Base-by-base conservation (phyloP, 2,888 invertebrate genomes). In the Ariolimax columbianus region DNA sequence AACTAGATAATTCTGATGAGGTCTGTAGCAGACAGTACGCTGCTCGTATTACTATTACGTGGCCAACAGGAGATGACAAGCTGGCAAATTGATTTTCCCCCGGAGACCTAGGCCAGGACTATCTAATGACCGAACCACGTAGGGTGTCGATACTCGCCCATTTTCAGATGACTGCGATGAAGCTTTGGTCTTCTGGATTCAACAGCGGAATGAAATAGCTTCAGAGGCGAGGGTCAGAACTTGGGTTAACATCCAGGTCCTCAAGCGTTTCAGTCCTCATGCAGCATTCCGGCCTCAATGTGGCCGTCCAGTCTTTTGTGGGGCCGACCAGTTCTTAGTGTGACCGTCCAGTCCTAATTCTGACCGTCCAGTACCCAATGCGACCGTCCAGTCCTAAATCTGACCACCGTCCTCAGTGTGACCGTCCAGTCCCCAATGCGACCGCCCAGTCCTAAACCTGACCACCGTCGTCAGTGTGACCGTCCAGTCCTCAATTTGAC, bases 1-100 rank as follows among this genome's bases (percentile, higher is more conserved):
- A 14, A 55, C 55, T 77, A 66, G 11, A 79, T 26, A 38, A n/a
- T 19, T 30, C 43, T 30, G 51, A 80, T 70, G 19, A 80, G 26
- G 38, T n/a, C 80, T 17, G 70, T 70, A 36, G 1, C 68, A 68
- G 82, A 51, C 73, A 82, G 55, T 82, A 82, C 68, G 36, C 40
- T 82, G 3, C 73, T 73, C 55, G 38, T 73, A 55, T 72, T 47
- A 82, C 82, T 38, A 73, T 82, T 82, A 82, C 70, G 55, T 73
- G 82, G n/a, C 82, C 82, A 72, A 73, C 55, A 26, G 73, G 73
- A 73, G 82, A 82, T 82, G 72, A 82, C 82, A 82, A 72, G 55
- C 82, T 73, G 73, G 73, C 73, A 82, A 82, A 82, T 82, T 82
- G 82, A 82, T 82, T 82, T 82, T 72, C n/a, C 82, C 82, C 82